These are phyloP conservation scores for Epinotia nisella DNA, from an alignment of 2,888 invertebrate genomes.

Conservation along the genomic window DNA sequence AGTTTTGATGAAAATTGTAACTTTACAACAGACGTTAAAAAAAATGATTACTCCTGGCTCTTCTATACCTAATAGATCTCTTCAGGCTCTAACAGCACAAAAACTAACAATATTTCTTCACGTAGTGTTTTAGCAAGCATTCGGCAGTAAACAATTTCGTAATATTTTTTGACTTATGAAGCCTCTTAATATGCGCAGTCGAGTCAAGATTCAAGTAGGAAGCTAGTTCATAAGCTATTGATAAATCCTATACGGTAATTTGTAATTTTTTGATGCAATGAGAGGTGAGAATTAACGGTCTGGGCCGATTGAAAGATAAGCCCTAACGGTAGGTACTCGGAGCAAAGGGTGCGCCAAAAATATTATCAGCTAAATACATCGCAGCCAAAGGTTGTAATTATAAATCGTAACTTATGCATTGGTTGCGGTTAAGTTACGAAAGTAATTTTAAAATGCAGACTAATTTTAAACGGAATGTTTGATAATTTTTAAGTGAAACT, in stretches of 20 bases:
- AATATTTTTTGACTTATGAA: neutral
- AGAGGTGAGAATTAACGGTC: constrained; percentile 63
- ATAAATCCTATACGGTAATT: neutral
- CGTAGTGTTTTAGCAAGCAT: neutral
- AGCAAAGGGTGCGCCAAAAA: constrained; percentile 51
- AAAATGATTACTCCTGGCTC: no score
- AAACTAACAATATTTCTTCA: no score
- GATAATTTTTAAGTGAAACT: neutral
- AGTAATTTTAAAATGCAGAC: constrained; percentile 2
- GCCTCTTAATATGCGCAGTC: neutral
- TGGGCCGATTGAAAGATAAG: constrained; percentile 63
- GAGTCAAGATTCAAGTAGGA: neutral
- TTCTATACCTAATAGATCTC: no score
- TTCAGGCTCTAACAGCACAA: no score
- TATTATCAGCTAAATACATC: constrained; percentile 33
- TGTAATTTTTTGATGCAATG: constrained; percentile 6
- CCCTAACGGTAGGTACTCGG: constrained; percentile 61
- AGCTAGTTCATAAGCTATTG: neutral
- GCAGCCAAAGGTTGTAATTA: constrained; percentile 35
- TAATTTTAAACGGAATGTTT: neutral
- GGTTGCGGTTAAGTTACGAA: constrained; percentile 12
- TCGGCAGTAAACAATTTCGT: neutral
- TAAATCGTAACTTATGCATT: constrained; percentile 30
- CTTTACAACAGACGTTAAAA: no score
- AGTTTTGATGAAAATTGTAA: no score